Base-by-base conservation (phyloP, 2,113 vertebrate species). In the Gallinago paraguaiae region DNA sequence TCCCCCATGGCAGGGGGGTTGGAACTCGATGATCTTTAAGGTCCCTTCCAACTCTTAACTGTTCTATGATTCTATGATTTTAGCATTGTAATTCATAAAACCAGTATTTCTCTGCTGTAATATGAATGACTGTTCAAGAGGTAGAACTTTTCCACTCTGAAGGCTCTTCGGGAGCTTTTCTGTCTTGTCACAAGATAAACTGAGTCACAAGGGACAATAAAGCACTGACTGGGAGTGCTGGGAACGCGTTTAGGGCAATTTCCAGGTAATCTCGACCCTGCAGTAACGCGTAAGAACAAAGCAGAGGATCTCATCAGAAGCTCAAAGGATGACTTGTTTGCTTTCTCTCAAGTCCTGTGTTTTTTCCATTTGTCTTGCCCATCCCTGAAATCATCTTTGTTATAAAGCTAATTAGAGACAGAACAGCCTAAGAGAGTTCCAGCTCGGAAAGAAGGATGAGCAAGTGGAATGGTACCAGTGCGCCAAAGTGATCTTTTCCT, bases 171-270 rank as follows among this genome's bases (percentile, higher is more conserved):
- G 67, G 41, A 80, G 79, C 61, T 28, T 43, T 43, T 50, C 30
- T 17, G 14, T 78, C 67, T 80, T 92, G n/a, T 81, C 67, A 53
- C 27, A 43, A 79, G 53, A 43, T 31, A 69, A 75, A 79, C n/a
- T 17, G 39, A 70, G 43, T 79, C 50, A 37, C 2, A 3, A 45
- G 85, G 77, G 71, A 20, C 0, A 23, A 39, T 59, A 33, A 63
- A 78, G 59, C 69, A 70, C 7, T 0, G 0, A 45, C 41, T 33
- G 4, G 0, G 0, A 76, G 53, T 30, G 51, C 63, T 80, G 76
- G 41, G 50, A 61, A 7, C 43, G 7, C 1, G 5, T 14, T 75
- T 17, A 22, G 76, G 24, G 39, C 20, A 51, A 24, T 30, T 28
- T 22, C 4, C 1, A 51, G 28, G 46, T 37, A 31, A 67, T 83